phyloP scores from a whole-genome alignment of 2,888 invertebrate genomes.

The Elysia crispata region DNA sequence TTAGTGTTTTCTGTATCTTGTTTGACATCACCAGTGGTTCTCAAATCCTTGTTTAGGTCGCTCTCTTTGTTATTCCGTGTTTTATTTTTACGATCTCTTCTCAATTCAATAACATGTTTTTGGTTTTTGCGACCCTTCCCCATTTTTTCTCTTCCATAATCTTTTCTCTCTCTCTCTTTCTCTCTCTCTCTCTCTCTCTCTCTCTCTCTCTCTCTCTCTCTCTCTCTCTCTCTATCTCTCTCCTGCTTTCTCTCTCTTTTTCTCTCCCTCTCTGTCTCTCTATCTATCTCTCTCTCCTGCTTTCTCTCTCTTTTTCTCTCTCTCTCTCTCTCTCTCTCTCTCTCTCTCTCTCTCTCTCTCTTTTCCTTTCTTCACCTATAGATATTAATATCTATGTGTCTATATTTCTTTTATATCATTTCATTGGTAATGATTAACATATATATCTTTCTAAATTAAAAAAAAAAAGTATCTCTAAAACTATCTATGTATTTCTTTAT shows the following conservation, averaged over 20 bases:
- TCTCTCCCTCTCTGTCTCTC: not conserved
- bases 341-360: conserved; percentile 16
- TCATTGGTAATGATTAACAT: no score
- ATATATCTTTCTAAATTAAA: no score
- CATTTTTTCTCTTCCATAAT: not conserved
- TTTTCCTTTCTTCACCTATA: conserved; percentile 21
- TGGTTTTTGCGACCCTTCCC: no score
- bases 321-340: not conserved
- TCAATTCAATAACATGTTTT: no score
- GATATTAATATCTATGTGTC: not conserved
- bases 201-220: not conserved
- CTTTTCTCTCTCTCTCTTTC: conserved; percentile 5
- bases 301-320: not conserved
- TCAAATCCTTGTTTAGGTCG: no score
- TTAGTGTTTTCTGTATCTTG: no score
- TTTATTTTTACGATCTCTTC: no score
- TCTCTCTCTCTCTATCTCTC: not conserved
- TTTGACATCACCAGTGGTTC: no score
- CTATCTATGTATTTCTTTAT: not conserved
- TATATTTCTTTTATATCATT: not conserved
- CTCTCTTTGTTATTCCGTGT: no score
- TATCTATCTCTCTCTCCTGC: not conserved
- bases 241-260: not conserved
- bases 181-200: not conserved
- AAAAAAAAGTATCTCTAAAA: no score